Evolutionary conservation across 2,797 vertebrate species (phyloP).

Genomic region (Monodelphis domestica): DNA sequence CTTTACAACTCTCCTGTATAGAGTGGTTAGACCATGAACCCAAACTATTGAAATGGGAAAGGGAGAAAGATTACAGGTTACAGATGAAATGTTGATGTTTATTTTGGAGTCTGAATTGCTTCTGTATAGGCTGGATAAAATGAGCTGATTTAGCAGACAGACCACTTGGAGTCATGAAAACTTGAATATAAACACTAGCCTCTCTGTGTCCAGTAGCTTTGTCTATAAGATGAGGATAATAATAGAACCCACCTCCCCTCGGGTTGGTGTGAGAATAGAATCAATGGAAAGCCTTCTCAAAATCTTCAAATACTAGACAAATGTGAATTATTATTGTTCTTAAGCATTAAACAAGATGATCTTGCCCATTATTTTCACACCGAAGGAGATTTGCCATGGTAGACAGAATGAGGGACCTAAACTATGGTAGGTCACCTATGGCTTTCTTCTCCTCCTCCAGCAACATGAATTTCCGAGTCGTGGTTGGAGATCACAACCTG

Average conservation of each 20-base stretch:
- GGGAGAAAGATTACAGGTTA: background rate
- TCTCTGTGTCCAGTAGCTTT: background rate
- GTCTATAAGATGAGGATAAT: background rate
- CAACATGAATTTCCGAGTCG: conserved; percentile 87
- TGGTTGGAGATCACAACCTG: conserved; percentile 92
- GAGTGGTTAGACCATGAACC: background rate
- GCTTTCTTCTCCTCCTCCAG: conserved; percentile 62
- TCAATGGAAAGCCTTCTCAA: background rate
- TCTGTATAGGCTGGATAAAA: background rate
- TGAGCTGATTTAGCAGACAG: background rate
- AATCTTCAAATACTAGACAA: background rate
- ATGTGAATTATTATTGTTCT: background rate
- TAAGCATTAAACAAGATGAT: background rate
- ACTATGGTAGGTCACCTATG: background rate
- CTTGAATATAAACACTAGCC: background rate
- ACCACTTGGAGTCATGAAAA: background rate
- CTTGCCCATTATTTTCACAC: background rate
- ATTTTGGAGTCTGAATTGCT: background rate
- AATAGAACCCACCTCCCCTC: background rate
- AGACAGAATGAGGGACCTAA: background rate
- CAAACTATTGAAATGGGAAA: background rate
- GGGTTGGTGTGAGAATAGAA: background rate
- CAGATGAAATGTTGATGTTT: background rate
- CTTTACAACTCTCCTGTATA: background rate
- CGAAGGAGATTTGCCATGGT: background rate